Percentiles rank a stretch among this genome's conserved stretches.
Evolutionary conservation across 2,113 vertebrate species (phyloP).

Genomic region (Antechinus stuartii): DNA sequence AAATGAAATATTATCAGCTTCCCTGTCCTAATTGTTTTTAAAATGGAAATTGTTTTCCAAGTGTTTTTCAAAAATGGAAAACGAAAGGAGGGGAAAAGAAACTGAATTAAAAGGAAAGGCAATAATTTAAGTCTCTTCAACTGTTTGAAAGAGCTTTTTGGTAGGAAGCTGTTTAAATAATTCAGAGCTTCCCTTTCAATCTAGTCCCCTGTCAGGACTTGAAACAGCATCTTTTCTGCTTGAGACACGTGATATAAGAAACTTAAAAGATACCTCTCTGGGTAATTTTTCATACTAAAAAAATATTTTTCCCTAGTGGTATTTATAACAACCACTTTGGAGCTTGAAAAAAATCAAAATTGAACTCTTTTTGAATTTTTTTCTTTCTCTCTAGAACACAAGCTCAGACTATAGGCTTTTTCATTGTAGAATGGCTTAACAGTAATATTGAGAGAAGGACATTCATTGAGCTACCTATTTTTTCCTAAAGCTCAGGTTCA

Average conservation of each 20-base stretch:
- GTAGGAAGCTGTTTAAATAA: constrained; percentile 50
- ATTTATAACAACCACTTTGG: background rate
- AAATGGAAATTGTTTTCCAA: constrained; percentile 4
- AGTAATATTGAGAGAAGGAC: background rate
- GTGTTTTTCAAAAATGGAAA: constrained; percentile 21
- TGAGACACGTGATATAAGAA: constrained; percentile 13
- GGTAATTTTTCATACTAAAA: constrained; percentile 11
- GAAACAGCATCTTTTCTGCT: constrained; percentile 35
- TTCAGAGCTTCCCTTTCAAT: constrained; percentile 46
- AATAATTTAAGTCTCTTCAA: constrained; percentile 27
- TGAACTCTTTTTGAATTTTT: background rate
- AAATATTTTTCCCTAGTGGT: background rate
- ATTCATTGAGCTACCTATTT: constrained; percentile 25
- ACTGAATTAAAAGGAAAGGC: constrained; percentile 19
- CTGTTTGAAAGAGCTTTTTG: constrained; percentile 31
- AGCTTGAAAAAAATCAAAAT: constrained; percentile 33
- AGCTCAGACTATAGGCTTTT: background rate
- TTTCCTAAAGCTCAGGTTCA: background rate
- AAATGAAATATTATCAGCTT: background rate
- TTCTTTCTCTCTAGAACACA: background rate
- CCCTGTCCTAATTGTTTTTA: background rate
- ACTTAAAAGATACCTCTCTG: constrained; percentile 7
- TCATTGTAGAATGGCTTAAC: background rate
- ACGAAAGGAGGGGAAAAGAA: constrained; percentile 5
- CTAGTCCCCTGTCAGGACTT: constrained; percentile 25